These are phyloP conservation scores for Notolepis coatsorum DNA, from an alignment of 2,797 vertebrate genomes.

Conservation along the genomic window DNA sequence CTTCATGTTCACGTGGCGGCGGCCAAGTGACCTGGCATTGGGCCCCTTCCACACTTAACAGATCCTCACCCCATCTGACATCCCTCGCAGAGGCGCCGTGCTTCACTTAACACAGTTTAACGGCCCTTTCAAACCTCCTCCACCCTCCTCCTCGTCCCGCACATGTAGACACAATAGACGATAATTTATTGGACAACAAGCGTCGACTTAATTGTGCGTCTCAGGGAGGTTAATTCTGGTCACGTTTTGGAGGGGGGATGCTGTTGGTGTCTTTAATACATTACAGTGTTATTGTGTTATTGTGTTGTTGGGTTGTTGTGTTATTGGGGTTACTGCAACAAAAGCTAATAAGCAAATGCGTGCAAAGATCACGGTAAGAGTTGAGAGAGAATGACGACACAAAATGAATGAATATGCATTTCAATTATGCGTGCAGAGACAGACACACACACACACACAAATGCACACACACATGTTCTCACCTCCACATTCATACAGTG, in stretches of 20 bases:
- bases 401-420: neutral
- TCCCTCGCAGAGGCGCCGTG: neutral
- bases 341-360: no score
- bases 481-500: no score
- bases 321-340: no score
- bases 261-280: no score
- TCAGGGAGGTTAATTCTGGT: neutral
- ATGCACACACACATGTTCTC: no score
- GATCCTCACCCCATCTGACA: constrained; percentile 5
- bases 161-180: constrained; percentile 11
- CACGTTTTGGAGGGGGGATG: neutral
- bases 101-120: constrained; percentile 4
- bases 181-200: constrained; percentile 1
- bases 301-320: no score
- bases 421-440: no score
- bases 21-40: constrained; percentile 22
- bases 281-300: no score
- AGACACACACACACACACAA: no score
- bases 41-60: constrained; percentile 30
- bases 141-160: neutral
- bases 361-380: neutral
- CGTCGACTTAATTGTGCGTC: neutral
- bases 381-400: neutral
- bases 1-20: constrained; percentile 5
- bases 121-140: neutral